Evolutionary conservation across 2,797 vertebrate genomes (phyloP).

Genomic region (Phrynocephalus forsythii): DNA sequence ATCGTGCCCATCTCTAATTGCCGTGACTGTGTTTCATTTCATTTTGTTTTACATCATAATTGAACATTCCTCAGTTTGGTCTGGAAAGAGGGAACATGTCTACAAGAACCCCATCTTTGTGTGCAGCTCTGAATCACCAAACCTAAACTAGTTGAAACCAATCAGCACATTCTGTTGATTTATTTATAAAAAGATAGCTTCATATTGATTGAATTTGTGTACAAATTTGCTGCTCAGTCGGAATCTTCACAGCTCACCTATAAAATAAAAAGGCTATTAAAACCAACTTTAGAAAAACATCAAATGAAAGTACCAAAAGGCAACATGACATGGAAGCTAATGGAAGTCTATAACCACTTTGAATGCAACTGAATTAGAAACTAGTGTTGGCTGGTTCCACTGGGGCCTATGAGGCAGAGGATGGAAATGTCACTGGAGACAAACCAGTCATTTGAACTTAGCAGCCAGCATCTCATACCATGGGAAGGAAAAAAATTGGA

Average conservation of each 20-base stretch:
- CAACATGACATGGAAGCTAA: background rate
- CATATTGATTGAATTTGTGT: background rate
- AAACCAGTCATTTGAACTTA: too few relatives aligned
- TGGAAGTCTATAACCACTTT: background rate
- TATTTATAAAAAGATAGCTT: background rate
- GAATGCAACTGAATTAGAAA: background rate
- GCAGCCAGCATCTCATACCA: too few relatives aligned
- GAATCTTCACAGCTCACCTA: background rate
- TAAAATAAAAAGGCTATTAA: background rate
- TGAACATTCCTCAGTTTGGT: background rate
- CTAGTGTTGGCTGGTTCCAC: background rate
- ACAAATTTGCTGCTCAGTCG: background rate
- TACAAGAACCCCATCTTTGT: background rate
- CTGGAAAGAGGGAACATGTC: background rate
- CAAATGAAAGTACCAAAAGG: background rate
- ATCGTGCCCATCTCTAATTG: too few relatives aligned
- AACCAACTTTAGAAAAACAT: background rate
- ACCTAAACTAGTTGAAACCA: background rate
- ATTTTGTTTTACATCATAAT: background rate
- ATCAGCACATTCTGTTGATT: background rate
- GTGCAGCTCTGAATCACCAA: background rate
- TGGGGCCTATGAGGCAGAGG: background rate
- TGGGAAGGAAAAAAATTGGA: too few relatives aligned
- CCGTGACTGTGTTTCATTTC: background rate
- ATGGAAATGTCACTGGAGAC: too few relatives aligned